Conservation (phyloP, 1,140 invertebrate species). For the Danaus plexippus region DNA sequence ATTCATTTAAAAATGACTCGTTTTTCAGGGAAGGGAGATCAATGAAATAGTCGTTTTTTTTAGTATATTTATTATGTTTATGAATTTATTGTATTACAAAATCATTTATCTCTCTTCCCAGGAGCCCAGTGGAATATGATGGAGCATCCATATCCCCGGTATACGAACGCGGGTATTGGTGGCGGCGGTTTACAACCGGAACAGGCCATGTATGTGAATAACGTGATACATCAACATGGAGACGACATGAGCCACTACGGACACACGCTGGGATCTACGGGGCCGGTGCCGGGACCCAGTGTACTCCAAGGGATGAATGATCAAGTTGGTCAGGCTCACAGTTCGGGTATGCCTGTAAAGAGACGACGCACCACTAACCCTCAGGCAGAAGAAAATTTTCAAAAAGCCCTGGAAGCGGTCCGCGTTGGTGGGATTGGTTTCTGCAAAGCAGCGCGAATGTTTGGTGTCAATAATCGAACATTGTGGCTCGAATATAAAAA, state of each 20-base stretch:
- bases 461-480: conserved; percentile 86
- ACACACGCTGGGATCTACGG: conserved; percentile 35
- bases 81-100: conserved; percentile 42
- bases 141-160: conserved; percentile 60
- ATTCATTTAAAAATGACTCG: conserved; percentile 19
- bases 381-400: conserved; percentile 84
- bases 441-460: conserved; percentile 85
- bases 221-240: conserved; percentile 43
- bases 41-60: conserved; percentile 47
- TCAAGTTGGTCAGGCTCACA: too few relatives aligned
- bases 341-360: conserved; percentile 17
- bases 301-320: too few relatives aligned
- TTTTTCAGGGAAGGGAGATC: conserved; percentile 69
- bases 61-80: conserved; percentile 25
- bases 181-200: conserved; percentile 39
- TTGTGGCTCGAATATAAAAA: conserved; percentile 89
- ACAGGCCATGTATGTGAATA: conserved; percentile 51
- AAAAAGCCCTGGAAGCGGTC: conserved; percentile 83
- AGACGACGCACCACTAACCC: conserved; percentile 71
- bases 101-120: conserved; percentile 70
- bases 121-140: conserved; percentile 60
- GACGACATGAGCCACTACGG: conserved; percentile 44
- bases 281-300: conserved; percentile 42
- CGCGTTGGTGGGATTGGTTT: conserved; percentile 87
- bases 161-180: conserved; percentile 51